phyloP scores from a whole-genome alignment of 2,113 vertebrate species.

The Lepisosteus oculatus region DNA sequence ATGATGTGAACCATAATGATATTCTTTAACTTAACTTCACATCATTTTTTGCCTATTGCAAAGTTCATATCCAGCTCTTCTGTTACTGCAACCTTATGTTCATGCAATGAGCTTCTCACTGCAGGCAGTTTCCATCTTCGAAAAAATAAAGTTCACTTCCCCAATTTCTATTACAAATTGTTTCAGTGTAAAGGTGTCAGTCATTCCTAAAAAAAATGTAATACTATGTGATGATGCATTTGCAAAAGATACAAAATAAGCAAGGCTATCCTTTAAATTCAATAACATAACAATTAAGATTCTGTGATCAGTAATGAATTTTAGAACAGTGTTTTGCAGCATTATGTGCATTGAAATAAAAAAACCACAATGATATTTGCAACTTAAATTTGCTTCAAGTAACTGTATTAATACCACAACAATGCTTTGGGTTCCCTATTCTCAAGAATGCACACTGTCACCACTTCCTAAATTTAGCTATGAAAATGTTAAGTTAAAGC shows the following conservation, averaged over 20 bases:
- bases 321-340: conserved; percentile 52
- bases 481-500: conserved; percentile 56
- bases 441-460: conserved; percentile 83
- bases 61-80: not conserved
- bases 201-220: too few species aligned
- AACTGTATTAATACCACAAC: conserved; percentile 87
- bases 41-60: not conserved
- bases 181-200: not conserved
- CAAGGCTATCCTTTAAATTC: not conserved
- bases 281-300: not conserved
- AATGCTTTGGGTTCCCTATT: conserved; percentile 79
- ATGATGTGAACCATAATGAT: not conserved
- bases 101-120: conserved; percentile 10
- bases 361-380: conserved; percentile 71
- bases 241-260: conserved; percentile 19
- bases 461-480: conserved; percentile 87
- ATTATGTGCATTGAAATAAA: conserved; percentile 71
- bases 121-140: conserved; percentile 27
- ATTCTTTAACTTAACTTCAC: not conserved
- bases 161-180: conserved; percentile 30
- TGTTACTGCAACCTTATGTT: conserved; percentile 11
- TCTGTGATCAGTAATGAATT: not conserved
- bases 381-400: conserved; percentile 85
- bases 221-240: not conserved
- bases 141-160: conserved; percentile 68